These are phyloP conservation scores for Todiramphus chloris DNA, from an alignment of 2,113 vertebrate species.

Conservation along the genomic window DNA sequence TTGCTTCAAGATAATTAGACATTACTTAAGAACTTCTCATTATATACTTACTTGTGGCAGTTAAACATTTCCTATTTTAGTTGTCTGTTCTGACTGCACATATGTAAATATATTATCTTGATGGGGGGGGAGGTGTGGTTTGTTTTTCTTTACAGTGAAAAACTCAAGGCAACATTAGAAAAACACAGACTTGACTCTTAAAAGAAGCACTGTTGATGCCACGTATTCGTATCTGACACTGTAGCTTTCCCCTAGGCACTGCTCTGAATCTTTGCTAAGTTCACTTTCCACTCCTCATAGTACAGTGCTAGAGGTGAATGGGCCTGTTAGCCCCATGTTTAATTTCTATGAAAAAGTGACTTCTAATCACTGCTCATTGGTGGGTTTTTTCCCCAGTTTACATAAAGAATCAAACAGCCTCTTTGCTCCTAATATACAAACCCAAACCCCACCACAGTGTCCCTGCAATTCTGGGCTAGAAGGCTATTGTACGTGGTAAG, in stretches of 20 bases:
- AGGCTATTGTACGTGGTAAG: neutral
- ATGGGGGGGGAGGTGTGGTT: too few species aligned
- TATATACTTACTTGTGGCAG: neutral
- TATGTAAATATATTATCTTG: neutral
- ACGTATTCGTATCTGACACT: neutral
- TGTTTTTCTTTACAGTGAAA: neutral
- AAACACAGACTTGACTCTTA: neutral
- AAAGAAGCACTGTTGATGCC: neutral
- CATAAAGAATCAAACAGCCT: neutral
- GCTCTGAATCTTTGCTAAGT: neutral
- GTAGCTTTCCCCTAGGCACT: neutral
- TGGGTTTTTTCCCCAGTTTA: neutral
- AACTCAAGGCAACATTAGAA: neutral
- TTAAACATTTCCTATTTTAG: neutral
- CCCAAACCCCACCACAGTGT: neutral
- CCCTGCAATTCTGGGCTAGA: neutral
- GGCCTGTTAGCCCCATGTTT: neutral
- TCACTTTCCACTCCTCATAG: neutral
- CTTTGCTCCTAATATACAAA: neutral
- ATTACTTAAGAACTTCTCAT: conserved; percentile 18
- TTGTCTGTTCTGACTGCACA: neutral
- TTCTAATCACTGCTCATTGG: neutral
- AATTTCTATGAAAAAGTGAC: neutral
- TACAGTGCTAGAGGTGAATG: neutral
- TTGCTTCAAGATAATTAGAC: neutral